These are phyloP conservation scores for Sparus aurata DNA, from an alignment of 2,797 vertebrate species.

Conservation along the genomic window DNA sequence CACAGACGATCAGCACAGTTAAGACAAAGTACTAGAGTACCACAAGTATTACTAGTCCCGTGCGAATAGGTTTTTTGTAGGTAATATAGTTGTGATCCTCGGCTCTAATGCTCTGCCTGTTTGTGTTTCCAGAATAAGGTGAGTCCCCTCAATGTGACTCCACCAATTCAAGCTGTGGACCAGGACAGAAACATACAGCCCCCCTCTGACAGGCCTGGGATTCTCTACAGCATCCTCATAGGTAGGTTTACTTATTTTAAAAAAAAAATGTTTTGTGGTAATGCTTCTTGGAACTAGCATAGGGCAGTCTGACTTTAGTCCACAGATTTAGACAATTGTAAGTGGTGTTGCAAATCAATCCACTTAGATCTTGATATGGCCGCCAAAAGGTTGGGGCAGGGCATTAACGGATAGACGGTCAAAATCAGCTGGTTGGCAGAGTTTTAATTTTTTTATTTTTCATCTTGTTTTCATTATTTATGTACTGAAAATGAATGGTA, in stretches of 20 bases:
- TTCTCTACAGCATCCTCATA: conserved; percentile 95
- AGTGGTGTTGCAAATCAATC: neutral
- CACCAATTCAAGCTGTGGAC: conserved; percentile 94
- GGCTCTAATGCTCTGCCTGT: neutral
- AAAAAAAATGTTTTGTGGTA: neutral
- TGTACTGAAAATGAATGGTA: too few species aligned
- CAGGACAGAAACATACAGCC: conserved; percentile 97
- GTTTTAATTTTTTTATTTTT: too few species aligned
- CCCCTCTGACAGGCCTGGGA: conserved; percentile 92
- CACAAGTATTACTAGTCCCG: too few species aligned
- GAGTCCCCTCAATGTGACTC: conserved; percentile 95
- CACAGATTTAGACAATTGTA: neutral
- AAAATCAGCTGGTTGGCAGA: too few species aligned
- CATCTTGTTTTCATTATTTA: too few species aligned
- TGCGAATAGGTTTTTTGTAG: neutral
- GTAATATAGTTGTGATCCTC: neutral
- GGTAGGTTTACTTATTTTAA: conserved; percentile 85
- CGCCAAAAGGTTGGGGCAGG: too few species aligned
- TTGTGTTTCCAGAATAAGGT: conserved; percentile 86
- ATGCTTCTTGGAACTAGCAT: neutral
- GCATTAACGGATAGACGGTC: too few species aligned
- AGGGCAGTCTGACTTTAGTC: too few species aligned
- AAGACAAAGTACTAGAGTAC: too few species aligned
- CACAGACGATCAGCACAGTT: too few species aligned
- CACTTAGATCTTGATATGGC: too few species aligned